A percentile compares a stretch with the other conserved stretches of the same genome.
phyloP scores from a whole-genome alignment of 2,113 vertebrate genomes.

The Oxyura jamaicensis region DNA sequence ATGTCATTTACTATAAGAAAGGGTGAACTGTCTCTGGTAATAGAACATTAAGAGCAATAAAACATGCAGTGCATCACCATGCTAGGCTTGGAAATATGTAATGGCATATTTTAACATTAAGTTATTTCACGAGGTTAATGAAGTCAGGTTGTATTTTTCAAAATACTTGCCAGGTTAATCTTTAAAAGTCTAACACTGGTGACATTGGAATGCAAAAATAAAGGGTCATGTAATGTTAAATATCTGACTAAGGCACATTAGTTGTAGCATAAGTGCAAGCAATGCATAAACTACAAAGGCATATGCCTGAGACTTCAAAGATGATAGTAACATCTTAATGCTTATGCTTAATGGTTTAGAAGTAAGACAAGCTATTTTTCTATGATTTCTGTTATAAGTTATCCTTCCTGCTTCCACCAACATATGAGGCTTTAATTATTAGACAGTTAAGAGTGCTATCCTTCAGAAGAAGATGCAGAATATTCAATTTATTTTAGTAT shows the following conservation, averaged over 20 bases:
- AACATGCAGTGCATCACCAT: neutral
- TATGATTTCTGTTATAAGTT: neutral
- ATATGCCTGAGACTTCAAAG: neutral
- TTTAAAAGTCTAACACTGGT: neutral
- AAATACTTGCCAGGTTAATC: neutral
- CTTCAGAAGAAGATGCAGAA: neutral
- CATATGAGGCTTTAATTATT: neutral
- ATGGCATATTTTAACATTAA: neutral
- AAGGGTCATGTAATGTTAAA: neutral
- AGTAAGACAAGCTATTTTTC: neutral
- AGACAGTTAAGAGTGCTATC: neutral
- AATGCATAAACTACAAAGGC: neutral
- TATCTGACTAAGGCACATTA: neutral
- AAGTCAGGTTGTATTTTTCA: slow-evolving; percentile 13
- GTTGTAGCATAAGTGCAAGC: neutral
- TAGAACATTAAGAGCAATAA: neutral
- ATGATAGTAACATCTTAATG: neutral
- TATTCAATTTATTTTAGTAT: neutral
- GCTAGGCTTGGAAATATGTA: neutral
- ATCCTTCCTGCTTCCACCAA: neutral
- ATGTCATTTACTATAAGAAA: neutral
- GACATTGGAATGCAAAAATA: neutral
- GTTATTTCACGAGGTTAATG: slow-evolving; percentile 32
- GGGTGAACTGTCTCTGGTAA: neutral
- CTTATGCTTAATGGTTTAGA: neutral